phyloP scores from a whole-genome alignment of 1,140 invertebrate species.

The Araneus ventricosus region DNA sequence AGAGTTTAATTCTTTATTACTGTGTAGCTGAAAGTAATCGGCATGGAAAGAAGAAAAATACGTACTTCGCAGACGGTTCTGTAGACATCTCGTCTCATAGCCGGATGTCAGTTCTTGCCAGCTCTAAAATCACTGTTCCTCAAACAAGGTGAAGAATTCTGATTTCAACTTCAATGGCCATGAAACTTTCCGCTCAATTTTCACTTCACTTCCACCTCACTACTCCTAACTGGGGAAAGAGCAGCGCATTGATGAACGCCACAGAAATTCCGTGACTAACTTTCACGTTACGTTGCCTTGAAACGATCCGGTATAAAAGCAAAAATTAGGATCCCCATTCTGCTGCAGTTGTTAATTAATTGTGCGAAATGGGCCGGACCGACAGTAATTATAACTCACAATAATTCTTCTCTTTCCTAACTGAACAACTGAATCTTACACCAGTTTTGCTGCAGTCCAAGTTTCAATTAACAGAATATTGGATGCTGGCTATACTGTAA shows the following conservation, averaged over 20 bases:
- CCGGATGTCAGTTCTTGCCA: background rate
- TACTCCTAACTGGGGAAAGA: constrained; percentile 17
- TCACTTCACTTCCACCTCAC: constrained; percentile 28
- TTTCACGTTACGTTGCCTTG: background rate
- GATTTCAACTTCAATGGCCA: constrained; percentile 41
- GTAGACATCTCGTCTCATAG: background rate
- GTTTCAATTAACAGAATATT: background rate
- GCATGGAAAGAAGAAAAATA: too few species aligned
- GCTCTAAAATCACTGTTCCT: constrained; percentile 2
- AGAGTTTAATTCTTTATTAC: too few species aligned
- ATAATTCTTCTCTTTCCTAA: background rate
- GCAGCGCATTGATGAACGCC: constrained; percentile 27
- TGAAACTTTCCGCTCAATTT: constrained; percentile 62
- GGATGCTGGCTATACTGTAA: background rate
- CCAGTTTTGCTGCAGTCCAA: background rate
- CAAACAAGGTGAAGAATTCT: background rate
- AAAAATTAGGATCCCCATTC: constrained; percentile 29
- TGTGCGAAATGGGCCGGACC: constrained; percentile 25
- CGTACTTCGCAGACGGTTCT: background rate
- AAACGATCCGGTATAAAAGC: background rate
- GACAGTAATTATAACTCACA: constrained; percentile 26
- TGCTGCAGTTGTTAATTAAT: constrained; percentile 38
- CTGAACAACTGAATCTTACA: background rate
- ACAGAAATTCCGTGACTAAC: constrained; percentile 52
- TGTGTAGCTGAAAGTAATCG: too few species aligned